These are phyloP conservation scores for Cryptosula pallasiana DNA, from an alignment of 2,888 invertebrate species.

Conservation along the genomic window DNA sequence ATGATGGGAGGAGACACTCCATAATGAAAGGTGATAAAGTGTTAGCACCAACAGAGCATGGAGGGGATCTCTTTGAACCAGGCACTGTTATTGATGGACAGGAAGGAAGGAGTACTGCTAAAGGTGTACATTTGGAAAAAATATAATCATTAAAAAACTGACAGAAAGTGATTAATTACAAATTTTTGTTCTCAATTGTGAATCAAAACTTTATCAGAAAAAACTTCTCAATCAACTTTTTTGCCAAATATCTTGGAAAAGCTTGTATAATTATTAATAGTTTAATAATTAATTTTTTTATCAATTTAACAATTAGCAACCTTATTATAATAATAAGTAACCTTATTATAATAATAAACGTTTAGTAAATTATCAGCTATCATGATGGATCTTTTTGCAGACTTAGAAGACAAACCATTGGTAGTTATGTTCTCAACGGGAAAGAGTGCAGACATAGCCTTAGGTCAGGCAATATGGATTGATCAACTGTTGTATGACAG, in stretches of 20 bases:
- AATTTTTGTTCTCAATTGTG: too few relatives aligned
- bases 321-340: not conserved
- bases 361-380: too few relatives aligned
- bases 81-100: slow-evolving; percentile 49
- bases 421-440: slow-evolving; percentile 48
- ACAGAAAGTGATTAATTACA: too few relatives aligned
- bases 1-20: slow-evolving; percentile 47
- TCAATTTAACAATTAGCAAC: not conserved
- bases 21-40: slow-evolving; percentile 46
- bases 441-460: slow-evolving; percentile 37
- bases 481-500: slow-evolving; percentile 46
- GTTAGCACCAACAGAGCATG: slow-evolving; percentile 46
- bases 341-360: not conserved
- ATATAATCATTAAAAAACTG: too few relatives aligned
- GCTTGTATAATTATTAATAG: too few relatives aligned
- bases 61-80: slow-evolving; percentile 45
- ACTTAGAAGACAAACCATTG: slow-evolving; percentile 35
- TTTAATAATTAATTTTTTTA: too few relatives aligned
- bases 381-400: not conserved
- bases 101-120: slow-evolving; percentile 31
- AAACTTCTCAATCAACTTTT: too few relatives aligned
- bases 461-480: slow-evolving; percentile 45
- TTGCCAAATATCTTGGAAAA: too few relatives aligned
- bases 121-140: not conserved
- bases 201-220: too few relatives aligned